Conservation (phyloP, 2,113 vertebrate species). For the Pyxicephalus adspersus region DNA sequence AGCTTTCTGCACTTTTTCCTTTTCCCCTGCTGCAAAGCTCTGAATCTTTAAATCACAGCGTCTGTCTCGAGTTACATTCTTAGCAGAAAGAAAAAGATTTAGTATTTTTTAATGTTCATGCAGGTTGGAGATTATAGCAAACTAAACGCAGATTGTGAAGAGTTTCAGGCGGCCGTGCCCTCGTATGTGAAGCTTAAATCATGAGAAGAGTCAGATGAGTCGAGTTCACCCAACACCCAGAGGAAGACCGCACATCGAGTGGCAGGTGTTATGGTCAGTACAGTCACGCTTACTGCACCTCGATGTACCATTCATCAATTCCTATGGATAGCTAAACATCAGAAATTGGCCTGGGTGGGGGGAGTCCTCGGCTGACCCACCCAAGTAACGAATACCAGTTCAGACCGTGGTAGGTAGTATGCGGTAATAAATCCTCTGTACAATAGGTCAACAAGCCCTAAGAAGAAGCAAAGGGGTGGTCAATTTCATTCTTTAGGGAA, state of each 20-base stretch:
- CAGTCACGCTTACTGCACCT: background rate
- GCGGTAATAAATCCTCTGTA: conserved; percentile 18
- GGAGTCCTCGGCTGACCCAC: background rate
- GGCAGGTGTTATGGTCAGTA: conserved; percentile 23
- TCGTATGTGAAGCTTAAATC: background rate
- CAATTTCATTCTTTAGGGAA: conserved; percentile 72
- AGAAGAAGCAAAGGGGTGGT: conserved; percentile 60
- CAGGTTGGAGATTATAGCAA: background rate
- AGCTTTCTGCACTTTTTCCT: too few species aligned
- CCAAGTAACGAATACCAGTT: background rate
- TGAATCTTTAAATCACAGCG: background rate
- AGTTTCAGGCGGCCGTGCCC: conserved; percentile 1
- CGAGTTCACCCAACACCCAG: background rate
- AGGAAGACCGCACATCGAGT: conserved; percentile 14
- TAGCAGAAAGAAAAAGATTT: conserved; percentile 7
- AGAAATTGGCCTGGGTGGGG: background rate
- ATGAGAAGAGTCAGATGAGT: background rate
- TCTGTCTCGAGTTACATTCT: background rate
- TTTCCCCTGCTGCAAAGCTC: background rate
- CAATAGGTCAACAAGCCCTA: background rate
- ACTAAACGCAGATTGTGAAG: conserved; percentile 24
- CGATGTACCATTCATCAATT: conserved; percentile 4
- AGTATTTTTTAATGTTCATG: background rate
- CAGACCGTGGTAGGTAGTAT: conserved; percentile 4
- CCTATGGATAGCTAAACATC: background rate